Conservation (phyloP, 2,888 invertebrate species). For the Lepidonotus clava region DNA sequence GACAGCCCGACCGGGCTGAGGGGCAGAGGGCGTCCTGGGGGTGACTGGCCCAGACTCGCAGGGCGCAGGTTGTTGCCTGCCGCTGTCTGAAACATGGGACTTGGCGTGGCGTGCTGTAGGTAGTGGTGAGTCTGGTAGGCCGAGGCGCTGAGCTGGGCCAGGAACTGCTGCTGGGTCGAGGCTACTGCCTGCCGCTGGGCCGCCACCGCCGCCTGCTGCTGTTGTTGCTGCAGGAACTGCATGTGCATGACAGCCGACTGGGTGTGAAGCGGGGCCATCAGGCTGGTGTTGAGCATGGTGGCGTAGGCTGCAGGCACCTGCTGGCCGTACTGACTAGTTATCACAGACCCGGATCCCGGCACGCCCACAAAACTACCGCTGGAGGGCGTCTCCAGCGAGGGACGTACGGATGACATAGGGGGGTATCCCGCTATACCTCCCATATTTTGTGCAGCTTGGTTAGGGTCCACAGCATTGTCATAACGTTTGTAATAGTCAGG, state of each 20-base stretch:
- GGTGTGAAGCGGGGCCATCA: background rate
- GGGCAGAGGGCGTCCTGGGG: constrained; percentile 10
- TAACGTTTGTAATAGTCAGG: constrained; percentile 57
- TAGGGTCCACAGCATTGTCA: too few relatives aligned
- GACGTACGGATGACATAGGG: constrained; percentile 15
- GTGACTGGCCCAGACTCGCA: background rate
- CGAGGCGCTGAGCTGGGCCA: background rate
- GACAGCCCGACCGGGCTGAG: background rate
- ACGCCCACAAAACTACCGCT: background rate
- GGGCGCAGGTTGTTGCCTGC: background rate
- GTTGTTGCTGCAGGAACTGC: background rate
- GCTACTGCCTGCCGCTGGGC: background rate
- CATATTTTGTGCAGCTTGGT: background rate
- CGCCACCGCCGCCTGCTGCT: background rate
- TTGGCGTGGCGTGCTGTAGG: background rate
- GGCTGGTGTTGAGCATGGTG: background rate
- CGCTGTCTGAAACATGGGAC: constrained; percentile 3
- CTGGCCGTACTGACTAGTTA: constrained; percentile 38
- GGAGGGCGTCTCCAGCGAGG: background rate
- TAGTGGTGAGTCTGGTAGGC: background rate
- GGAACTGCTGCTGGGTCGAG: background rate
- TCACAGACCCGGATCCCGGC: background rate
- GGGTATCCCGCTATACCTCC: background rate
- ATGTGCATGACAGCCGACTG: background rate
- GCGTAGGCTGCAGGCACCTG: background rate